Conservation (phyloP, 1,140 invertebrate species). For the Lasaia peninsularis region DNA sequence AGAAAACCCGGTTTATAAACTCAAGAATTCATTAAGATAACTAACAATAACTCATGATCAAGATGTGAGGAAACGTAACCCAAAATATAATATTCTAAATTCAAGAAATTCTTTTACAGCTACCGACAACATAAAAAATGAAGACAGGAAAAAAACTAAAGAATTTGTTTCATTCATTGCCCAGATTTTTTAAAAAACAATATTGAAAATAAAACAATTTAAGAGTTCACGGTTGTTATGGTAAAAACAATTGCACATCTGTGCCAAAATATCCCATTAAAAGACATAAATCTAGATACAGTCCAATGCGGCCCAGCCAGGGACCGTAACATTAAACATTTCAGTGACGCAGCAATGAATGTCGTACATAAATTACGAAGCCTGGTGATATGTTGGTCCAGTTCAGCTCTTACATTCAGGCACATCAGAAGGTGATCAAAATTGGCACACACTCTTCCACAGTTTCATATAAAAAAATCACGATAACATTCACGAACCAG, state of each 20-base stretch:
- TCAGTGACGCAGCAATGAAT: constrained; percentile 57
- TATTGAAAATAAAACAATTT: not conserved
- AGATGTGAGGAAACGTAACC: too few species aligned
- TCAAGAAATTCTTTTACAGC: too few species aligned
- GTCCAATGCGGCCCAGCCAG: constrained; percentile 35
- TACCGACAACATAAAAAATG: not conserved
- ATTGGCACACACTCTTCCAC: not conserved
- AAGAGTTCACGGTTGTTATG: not conserved
- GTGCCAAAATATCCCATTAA: constrained; percentile 34
- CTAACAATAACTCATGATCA: too few species aligned
- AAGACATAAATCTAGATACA: constrained; percentile 41
- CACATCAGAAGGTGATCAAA: not conserved
- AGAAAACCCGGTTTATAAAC: too few species aligned
- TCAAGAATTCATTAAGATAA: too few species aligned
- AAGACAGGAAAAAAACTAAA: not conserved
- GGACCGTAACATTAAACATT: constrained; percentile 42
- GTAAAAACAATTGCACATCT: constrained; percentile 24
- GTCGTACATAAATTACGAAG: constrained; percentile 51
- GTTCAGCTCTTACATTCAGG: not conserved
- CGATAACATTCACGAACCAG: too few species aligned
- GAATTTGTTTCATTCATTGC: not conserved
- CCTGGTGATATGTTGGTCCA: constrained; percentile 35
- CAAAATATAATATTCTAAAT: too few species aligned
- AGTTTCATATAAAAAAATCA: too few species aligned
- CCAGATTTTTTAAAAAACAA: not conserved